Percentiles rank a stretch among this genome's conserved stretches.
Conservation (phyloP, 1,140 invertebrate species). For the Drosophila yakuba region DNA sequence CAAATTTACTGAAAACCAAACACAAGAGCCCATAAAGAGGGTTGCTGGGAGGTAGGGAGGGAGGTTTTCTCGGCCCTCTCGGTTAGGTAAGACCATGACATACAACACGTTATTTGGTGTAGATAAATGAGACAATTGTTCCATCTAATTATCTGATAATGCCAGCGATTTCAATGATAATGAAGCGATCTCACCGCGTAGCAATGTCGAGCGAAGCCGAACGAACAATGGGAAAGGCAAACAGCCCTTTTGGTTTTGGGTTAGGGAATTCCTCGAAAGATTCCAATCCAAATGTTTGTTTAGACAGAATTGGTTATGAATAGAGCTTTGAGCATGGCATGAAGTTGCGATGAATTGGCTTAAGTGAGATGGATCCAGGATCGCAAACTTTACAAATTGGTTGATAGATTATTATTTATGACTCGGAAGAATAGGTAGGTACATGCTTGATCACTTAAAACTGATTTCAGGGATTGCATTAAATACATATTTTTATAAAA, state of each 20-base stretch:
- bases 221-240: slow-evolving; percentile 23
- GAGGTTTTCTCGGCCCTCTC: slow-evolving; percentile 13
- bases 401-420: slow-evolving; percentile 13
- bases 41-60: slow-evolving; percentile 4
- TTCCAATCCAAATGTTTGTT: slow-evolving; percentile 48
- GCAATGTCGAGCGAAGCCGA: slow-evolving; percentile 4
- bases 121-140: slow-evolving; percentile 59
- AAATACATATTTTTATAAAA: too few relatives aligned
- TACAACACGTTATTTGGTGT: slow-evolving; percentile 56
- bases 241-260: slow-evolving; percentile 12
- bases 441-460: not conserved
- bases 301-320: slow-evolving; percentile 40
- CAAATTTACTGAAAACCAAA: slow-evolving; percentile 61
- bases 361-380: slow-evolving; percentile 15
- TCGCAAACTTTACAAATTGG: not conserved
- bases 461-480: too few relatives aligned
- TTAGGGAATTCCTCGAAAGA: slow-evolving; percentile 22
- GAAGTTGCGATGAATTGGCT: slow-evolving; percentile 12
- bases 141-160: slow-evolving; percentile 55
- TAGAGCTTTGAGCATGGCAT: slow-evolving; percentile 14
- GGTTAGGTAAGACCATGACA: slow-evolving; percentile 38
- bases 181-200: slow-evolving; percentile 44
- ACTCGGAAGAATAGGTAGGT: not conserved
- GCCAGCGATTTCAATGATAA: slow-evolving; percentile 52
- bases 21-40: slow-evolving; percentile 22